phyloP scores from a whole-genome alignment of 2,888 invertebrate genomes.

The Spatulosminthurus flaviceps region DNA sequence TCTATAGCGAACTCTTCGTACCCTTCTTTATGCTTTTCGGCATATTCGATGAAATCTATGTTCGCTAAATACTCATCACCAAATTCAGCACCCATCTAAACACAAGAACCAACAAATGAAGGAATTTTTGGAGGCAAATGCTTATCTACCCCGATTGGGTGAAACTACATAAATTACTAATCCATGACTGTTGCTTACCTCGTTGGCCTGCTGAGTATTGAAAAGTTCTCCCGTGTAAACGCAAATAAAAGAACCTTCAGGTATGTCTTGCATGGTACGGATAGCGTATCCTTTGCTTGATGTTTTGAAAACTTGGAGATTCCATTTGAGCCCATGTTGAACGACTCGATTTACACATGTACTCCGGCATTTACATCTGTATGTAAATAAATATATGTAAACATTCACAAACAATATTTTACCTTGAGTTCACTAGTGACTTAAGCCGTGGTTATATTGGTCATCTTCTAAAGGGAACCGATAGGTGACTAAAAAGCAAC shows the following conservation, averaged over 20 bases:
- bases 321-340: conserved; percentile 87
- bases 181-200: too few species aligned
- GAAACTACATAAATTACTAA: too few species aligned
- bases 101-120: too few species aligned
- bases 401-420: too few species aligned
- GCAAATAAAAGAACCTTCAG: conserved; percentile 92
- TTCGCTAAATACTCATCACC: conserved; percentile 98
- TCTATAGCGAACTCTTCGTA: conserved; percentile 68
- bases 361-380: conserved; percentile 86
- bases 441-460: too few species aligned
- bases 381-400: too few species aligned
- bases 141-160: too few species aligned
- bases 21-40: conserved; percentile 81
- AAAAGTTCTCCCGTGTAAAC: conserved; percentile 93
- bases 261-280: conserved; percentile 92
- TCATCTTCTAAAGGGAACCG: too few species aligned
- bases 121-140: too few species aligned
- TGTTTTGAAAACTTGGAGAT: conserved; percentile 88
- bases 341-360: conserved; percentile 93
- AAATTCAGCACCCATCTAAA: conserved; percentile 77
- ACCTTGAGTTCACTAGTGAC: too few species aligned
- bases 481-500: too few species aligned
- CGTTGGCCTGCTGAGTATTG: conserved; percentile 86
- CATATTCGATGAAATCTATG: conserved; percentile 94
- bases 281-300: conserved; percentile 94